phyloP scores from a whole-genome alignment of 2,797 vertebrate species.

The Artibeus jamaicensis region DNA sequence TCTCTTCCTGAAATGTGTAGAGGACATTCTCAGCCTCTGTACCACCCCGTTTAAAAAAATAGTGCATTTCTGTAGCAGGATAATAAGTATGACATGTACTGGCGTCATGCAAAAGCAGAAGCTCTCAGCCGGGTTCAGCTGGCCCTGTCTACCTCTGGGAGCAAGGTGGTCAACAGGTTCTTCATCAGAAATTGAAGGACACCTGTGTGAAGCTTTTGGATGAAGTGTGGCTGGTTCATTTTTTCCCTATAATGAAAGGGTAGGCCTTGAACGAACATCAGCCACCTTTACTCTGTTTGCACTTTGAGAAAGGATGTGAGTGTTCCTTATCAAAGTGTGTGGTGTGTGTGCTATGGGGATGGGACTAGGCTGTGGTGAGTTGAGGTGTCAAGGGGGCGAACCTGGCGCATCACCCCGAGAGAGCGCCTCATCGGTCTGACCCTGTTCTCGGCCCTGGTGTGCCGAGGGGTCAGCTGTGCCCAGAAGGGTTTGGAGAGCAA shows the following conservation, averaged over 20 bases:
- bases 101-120: constrained; percentile 1
- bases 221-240: background rate
- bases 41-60: background rate
- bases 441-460: background rate
- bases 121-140: background rate
- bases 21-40: background rate
- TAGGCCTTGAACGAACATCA: background rate
- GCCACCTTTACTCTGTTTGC: background rate
- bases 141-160: background rate
- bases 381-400: background rate
- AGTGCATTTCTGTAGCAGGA: background rate
- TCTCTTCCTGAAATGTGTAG: background rate
- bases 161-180: background rate
- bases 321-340: background rate
- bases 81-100: background rate
- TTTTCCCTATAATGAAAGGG: background rate
- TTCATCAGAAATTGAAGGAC: background rate
- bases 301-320: background rate
- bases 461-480: background rate
- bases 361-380: background rate
- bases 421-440: background rate
- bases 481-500: background rate
- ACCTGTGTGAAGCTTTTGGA: background rate
- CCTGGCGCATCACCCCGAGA: background rate
- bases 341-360: background rate